Conservation (phyloP, 2,113 vertebrate species). For the Lanius collurio region DNA sequence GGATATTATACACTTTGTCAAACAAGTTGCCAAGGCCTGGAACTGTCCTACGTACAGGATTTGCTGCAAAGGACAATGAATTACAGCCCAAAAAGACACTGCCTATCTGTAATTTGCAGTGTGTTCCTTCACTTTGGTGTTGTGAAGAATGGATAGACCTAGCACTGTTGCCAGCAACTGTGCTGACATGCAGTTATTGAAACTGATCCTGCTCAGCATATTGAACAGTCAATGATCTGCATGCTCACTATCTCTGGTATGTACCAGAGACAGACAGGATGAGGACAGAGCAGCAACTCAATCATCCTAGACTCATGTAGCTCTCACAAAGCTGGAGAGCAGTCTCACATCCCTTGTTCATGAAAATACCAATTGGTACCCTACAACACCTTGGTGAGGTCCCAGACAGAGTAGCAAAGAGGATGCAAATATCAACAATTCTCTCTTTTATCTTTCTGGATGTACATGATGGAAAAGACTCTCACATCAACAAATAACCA, state of each 20-base stretch:
- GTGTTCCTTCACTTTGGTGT: not conserved
- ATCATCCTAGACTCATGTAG: not conserved
- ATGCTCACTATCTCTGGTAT: not conserved
- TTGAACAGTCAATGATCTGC: not conserved
- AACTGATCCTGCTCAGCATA: not conserved
- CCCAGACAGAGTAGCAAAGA: not conserved
- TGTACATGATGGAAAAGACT: not conserved
- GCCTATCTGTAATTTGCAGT: not conserved
- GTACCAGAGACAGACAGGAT: not conserved
- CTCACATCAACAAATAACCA: not conserved
- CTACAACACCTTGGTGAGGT: not conserved
- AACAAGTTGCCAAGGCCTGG: not conserved
- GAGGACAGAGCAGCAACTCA: not conserved
- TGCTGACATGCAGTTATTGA: not conserved
- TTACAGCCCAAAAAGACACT: not conserved
- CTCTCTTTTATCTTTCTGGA: not conserved
- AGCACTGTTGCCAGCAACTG: not conserved
- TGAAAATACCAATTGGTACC: not conserved
- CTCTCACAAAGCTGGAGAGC: not conserved
- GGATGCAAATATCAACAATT: not conserved
- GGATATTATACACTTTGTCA: not conserved
- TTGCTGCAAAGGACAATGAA: not conserved
- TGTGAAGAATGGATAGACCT: not conserved
- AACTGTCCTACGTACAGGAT: not conserved
- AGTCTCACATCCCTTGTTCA: not conserved